Conservation (phyloP, 2,113 vertebrate species). For the Alligator sinensis region DNA sequence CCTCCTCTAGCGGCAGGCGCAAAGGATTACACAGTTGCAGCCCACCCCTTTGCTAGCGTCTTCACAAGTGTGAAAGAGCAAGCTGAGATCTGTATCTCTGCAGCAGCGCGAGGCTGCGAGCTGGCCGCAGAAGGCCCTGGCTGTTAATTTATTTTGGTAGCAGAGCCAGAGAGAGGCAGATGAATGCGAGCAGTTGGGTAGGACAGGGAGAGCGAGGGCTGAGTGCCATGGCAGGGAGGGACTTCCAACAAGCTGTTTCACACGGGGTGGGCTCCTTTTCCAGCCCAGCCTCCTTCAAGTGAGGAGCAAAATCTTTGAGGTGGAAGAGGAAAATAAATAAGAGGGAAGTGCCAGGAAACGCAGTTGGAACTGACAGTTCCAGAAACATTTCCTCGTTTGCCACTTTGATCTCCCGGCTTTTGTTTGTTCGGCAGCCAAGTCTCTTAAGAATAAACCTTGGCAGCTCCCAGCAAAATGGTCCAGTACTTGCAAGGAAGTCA, state of each 20-base stretch:
- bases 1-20: background rate
- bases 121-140: background rate
- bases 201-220: background rate
- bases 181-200: background rate
- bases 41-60: background rate
- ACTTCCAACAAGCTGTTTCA: rapidly evolving
- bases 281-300: background rate
- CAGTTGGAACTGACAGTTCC: background rate
- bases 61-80: background rate
- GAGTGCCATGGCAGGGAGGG: background rate
- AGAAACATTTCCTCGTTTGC: background rate
- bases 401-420: background rate
- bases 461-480: background rate
- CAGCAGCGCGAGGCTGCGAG: background rate
- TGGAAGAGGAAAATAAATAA: background rate
- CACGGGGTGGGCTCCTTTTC: background rate
- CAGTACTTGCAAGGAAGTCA: background rate
- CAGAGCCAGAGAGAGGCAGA: background rate
- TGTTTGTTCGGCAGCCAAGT: background rate
- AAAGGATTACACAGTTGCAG: rapidly evolving
- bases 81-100: background rate
- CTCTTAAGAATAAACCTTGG: background rate
- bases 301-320: background rate
- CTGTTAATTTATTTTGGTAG: conserved; percentile 16
- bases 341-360: background rate